Evolutionary conservation across 1,140 invertebrate species (phyloP).

Genomic region (Pogonomyrmex californicus): DNA sequence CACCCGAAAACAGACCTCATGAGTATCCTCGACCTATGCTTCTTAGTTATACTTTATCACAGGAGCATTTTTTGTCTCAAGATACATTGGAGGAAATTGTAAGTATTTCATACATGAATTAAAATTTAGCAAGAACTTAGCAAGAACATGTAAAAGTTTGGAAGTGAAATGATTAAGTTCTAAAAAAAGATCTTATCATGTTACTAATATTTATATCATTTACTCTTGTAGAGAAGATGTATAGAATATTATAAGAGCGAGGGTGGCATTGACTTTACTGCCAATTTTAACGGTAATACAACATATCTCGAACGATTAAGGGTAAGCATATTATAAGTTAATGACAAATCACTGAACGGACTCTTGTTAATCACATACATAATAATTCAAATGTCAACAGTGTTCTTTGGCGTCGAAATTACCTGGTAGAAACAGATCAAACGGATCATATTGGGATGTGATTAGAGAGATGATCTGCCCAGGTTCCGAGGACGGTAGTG

Average conservation of each 20-base stretch:
- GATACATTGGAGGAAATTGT: conserved; percentile 95
- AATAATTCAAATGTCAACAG: conserved; percentile 69
- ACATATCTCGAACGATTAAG: conserved; percentile 94
- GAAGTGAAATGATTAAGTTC: background rate
- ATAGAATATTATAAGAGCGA: conserved; percentile 94
- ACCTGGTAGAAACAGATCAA: conserved; percentile 82
- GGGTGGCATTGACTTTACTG: conserved; percentile 93
- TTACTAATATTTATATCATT: conserved; percentile 1
- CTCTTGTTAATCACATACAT: conserved; percentile 17
- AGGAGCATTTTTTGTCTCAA: conserved; percentile 93
- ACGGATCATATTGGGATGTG: conserved; percentile 84
- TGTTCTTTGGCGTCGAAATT: conserved; percentile 85
- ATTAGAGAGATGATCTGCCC: conserved; percentile 86
- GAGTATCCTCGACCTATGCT: conserved; percentile 97
- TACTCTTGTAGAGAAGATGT: conserved; percentile 90
- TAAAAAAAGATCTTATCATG: background rate
- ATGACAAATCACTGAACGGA: background rate
- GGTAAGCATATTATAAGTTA: conserved; percentile 78
- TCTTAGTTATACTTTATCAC: conserved; percentile 94
- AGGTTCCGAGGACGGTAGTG: conserved; percentile 79
- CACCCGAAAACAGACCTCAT: conserved; percentile 95
- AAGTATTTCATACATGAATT: conserved; percentile 69
- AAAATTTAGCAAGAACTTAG: background rate
- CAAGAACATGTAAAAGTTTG: background rate
- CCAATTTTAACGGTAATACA: conserved; percentile 91